phyloP scores from a whole-genome alignment of 2,113 vertebrate species.

The Anser cygnoides region DNA sequence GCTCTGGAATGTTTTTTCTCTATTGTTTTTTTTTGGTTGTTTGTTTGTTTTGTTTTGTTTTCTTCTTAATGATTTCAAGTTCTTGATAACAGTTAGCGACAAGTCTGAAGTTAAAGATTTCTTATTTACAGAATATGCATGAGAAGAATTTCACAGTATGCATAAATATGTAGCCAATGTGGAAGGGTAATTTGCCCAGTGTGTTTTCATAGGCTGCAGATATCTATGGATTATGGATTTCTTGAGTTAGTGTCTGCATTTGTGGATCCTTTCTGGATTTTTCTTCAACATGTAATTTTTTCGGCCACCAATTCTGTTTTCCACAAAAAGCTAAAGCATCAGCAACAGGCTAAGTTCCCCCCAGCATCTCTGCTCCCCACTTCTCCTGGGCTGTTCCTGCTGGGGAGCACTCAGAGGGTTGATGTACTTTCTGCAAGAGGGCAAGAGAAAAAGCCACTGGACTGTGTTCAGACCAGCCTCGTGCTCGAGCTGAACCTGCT shows the following conservation, averaged over 20 bases:
- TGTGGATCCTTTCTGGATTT: not conserved
- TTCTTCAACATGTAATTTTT: not conserved
- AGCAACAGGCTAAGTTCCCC: not conserved
- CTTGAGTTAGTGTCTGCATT: not conserved
- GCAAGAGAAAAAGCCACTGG: not conserved
- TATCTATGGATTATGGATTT: not conserved
- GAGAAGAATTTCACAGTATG: not conserved
- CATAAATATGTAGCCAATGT: not conserved
- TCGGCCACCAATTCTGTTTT: not conserved
- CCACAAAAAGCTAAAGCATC: not conserved
- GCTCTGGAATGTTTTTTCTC: not conserved
- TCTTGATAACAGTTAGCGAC: not conserved
- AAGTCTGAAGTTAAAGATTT: not conserved
- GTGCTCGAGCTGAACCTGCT: not conserved
- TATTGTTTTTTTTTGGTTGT: not conserved
- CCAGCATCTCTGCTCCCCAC: rapidly evolving
- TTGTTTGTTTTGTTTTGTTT: too few relatives aligned
- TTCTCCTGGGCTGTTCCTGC: not conserved
- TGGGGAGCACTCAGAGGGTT: rapidly evolving
- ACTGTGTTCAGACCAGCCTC: not conserved
- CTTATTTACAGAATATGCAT: not conserved
- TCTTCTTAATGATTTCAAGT: not conserved
- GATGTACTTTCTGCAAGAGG: not conserved
- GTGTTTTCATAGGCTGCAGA: not conserved
- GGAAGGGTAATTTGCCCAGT: not conserved